Evolutionary conservation across 2,888 invertebrate genomes (phyloP).

Genomic region (Caenorhabditis sp.): DNA sequence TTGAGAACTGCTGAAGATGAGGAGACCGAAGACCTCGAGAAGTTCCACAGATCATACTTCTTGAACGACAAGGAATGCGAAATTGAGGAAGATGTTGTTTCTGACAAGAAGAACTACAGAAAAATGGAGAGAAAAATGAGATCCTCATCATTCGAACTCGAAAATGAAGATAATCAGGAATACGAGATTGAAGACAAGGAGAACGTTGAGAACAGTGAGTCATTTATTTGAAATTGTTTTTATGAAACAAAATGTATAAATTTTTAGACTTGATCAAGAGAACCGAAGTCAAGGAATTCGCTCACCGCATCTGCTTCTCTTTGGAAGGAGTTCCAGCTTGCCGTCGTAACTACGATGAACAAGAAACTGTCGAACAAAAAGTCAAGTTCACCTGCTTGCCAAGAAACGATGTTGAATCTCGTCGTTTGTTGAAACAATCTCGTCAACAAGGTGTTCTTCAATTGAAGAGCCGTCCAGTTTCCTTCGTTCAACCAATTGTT

Average conservation of each 20-base stretch:
- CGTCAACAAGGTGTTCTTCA: constrained; percentile 23
- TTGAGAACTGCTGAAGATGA: constrained; percentile 57
- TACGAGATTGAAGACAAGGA: constrained; percentile 20
- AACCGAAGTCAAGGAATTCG: constrained; percentile 58
- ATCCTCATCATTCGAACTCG: constrained; percentile 15
- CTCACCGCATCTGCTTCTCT: constrained; percentile 66
- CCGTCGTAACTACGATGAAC: constrained; percentile 29
- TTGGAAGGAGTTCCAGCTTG: constrained; percentile 57
- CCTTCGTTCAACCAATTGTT: constrained; percentile 40
- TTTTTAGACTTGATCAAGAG: constrained; percentile 54
- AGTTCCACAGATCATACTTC: constrained; percentile 66
- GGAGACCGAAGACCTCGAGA: constrained; percentile 54
- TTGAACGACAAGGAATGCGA: constrained; percentile 44
- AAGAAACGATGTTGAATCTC: constrained; percentile 47
- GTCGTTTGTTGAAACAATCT: constrained; percentile 37
- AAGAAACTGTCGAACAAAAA: constrained; percentile 20
- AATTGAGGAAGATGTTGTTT: constrained; percentile 29
- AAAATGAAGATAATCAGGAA: constrained; percentile 19
- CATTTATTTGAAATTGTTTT: too few relatives aligned
- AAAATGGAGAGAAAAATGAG: constrained; percentile 22
- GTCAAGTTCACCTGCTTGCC: constrained; percentile 57
- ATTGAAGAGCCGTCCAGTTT: constrained; percentile 20
- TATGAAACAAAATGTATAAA: neutral
- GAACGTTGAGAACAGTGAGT: neutral
- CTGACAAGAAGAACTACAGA: constrained; percentile 47